Evolutionary conservation across 2,797 vertebrate species (phyloP).

Genomic region (Poeciliopsis infans): DNA sequence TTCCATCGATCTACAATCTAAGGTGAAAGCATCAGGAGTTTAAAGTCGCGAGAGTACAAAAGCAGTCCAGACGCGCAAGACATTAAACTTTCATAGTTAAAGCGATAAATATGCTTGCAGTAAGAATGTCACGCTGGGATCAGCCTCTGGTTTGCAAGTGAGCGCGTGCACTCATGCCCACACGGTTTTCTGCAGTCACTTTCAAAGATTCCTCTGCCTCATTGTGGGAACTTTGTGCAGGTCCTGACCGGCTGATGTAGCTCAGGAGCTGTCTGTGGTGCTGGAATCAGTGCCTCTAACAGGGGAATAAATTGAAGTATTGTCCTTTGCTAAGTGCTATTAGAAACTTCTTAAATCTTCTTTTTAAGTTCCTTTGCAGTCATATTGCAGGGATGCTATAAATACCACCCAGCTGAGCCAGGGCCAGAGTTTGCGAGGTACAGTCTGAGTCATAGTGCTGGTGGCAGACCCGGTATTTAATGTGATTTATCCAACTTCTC

Average conservation of each 20-base stretch:
- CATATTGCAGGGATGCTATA: conserved; percentile 12
- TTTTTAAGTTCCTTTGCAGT: conserved; percentile 10
- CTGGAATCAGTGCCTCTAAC: conserved; percentile 45
- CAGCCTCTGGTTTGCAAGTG: not conserved
- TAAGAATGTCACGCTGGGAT: conserved; percentile 38
- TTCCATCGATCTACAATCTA: conserved; percentile 51
- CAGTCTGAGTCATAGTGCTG: conserved; percentile 75
- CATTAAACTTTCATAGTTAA: conserved; percentile 42
- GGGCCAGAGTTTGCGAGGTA: conserved; percentile 53
- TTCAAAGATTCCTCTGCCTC: conserved; percentile 58
- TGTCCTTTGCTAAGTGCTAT: not conserved
- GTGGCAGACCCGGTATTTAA: conserved; percentile 73
- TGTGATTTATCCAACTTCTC: conserved; percentile 78
- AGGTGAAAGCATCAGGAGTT: conserved; percentile 48
- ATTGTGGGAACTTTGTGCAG: conserved; percentile 44
- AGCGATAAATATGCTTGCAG: conserved; percentile 35
- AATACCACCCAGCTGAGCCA: conserved; percentile 49
- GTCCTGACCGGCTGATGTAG: conserved; percentile 52
- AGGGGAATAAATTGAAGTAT: conserved; percentile 8
- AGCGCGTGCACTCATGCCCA: conserved; percentile 7
- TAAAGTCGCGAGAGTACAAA: conserved; percentile 21
- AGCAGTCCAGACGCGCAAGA: conserved; percentile 10
- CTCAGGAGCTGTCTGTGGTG: conserved; percentile 65
- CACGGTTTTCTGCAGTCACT: conserved; percentile 30
- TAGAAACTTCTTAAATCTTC: not conserved